A percentile compares a stretch with the other conserved stretches of the same genome.
Conservation (phyloP, 1,140 invertebrate species). For the Megalopta genalis region DNA sequence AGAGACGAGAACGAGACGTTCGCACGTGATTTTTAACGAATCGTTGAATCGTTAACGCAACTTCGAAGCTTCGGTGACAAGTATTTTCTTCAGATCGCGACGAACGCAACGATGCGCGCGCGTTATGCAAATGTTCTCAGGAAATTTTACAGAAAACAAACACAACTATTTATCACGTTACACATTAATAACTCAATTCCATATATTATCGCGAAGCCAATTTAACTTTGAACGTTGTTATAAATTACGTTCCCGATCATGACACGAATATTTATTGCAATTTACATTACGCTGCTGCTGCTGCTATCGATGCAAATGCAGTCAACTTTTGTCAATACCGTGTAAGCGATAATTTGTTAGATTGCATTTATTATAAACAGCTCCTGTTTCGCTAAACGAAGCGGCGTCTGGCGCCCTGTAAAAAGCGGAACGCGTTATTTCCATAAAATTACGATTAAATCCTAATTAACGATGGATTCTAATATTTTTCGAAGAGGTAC, state of each 20-base stretch:
- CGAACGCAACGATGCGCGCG: not conserved
- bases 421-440: too few relatives aligned
- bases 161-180: not conserved
- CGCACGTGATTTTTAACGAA: too few relatives aligned
- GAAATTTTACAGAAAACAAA: not conserved
- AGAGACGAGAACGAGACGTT: too few relatives aligned
- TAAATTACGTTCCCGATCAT: not conserved
- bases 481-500: too few relatives aligned
- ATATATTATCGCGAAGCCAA: not conserved
- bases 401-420: not conserved
- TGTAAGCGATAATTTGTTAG: not conserved
- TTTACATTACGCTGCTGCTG: not conserved
- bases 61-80: too few relatives aligned
- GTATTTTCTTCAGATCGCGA: too few relatives aligned
- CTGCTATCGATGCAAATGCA: not conserved
- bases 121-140: not conserved
- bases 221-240: not conserved
- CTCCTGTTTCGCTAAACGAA: not conserved
- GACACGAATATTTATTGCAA: constrained; percentile 2
- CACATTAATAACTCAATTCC: not conserved
- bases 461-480: too few relatives aligned
- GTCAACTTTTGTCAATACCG: not conserved
- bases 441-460: not conserved
- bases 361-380: not conserved
- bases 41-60: too few relatives aligned